phyloP scores from a whole-genome alignment of 2,113 vertebrate genomes.

The Alligator mississippiensis region DNA sequence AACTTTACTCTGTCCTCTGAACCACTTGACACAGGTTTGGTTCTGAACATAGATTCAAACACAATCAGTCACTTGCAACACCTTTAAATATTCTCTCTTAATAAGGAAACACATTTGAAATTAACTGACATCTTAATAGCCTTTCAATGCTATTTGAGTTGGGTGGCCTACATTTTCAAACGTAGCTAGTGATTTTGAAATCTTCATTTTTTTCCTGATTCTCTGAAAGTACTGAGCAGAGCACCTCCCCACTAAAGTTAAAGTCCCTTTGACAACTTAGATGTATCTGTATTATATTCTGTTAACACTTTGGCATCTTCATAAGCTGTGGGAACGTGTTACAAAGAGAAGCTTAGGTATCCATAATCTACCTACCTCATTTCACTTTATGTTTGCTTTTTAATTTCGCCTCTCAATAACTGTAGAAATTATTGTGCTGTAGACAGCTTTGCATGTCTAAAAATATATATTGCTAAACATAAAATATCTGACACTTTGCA shows the following conservation, averaged over 20 bases:
- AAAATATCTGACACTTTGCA: background rate
- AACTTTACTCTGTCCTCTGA: background rate
- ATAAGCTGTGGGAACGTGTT: background rate
- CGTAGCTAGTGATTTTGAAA: background rate
- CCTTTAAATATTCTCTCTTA: background rate
- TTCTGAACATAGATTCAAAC: background rate
- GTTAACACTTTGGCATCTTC: background rate
- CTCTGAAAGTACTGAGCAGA: background rate
- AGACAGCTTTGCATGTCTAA: background rate
- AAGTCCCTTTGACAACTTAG: background rate
- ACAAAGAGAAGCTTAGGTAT: background rate
- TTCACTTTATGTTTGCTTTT: background rate
- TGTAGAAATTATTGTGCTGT: background rate
- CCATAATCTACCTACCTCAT: conserved; percentile 24
- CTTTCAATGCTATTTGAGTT: background rate
- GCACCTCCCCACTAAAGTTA: background rate
- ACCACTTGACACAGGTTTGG: background rate
- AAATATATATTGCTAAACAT: background rate
- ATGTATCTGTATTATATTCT: background rate
- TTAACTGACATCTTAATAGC: background rate
- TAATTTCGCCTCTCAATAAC: background rate
- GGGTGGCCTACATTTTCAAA: background rate
- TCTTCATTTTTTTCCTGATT: background rate
- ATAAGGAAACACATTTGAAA: background rate
- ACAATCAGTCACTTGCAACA: background rate